Base-by-base conservation (phyloP, 2,113 vertebrate species). In the Gambusia holbrooki region DNA sequence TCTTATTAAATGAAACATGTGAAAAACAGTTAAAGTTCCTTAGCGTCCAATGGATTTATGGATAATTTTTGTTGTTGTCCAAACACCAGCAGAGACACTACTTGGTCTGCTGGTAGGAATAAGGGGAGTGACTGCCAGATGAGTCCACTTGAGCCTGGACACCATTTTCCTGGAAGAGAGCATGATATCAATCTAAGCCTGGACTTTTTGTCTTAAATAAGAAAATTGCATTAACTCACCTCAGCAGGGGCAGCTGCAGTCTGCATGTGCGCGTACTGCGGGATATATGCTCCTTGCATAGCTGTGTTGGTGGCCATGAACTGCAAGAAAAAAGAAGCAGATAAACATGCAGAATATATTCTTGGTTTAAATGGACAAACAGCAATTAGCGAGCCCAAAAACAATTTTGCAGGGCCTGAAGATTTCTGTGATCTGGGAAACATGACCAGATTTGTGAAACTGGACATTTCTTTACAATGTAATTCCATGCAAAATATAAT, bases 101-200 rank as follows among this genome's bases (percentile, higher is more conserved):
- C 95, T 99, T 98, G 94, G 95, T 95, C 93, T 97, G 97, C 94
- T 97, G 98, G 94, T 98, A 99, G 40, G 96, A 93, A 77, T 99
- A 99, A 17, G 97, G 96, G 92, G 97, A 98, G 94, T 96, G 97
- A 89, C 97, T 97, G 89, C 93, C 95, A 82, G 96, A 96, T 11
- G 97, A 95, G 84, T 99, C 98, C 89, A 97, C 94, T 89, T 96
- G 97, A 58, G 97, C 95, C 80, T 97, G 97, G 86, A 95, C 94
- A 88, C 96, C 96, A 74, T 97, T 96, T 86, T 99, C 98, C 98
- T 99, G 92, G 84, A 93, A 92, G 71, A 84, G 4, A 79, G 1
- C 63, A 58, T 7, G 60, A 61, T 40, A 76, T 19, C 51, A 51
- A 12, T 13, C 11, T n/a, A 61, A n/a, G 28, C 1, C 28, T 33